Evolutionary conservation across 2,113 vertebrate genomes (phyloP).

Genomic region (Neomonachus schauinslandi): DNA sequence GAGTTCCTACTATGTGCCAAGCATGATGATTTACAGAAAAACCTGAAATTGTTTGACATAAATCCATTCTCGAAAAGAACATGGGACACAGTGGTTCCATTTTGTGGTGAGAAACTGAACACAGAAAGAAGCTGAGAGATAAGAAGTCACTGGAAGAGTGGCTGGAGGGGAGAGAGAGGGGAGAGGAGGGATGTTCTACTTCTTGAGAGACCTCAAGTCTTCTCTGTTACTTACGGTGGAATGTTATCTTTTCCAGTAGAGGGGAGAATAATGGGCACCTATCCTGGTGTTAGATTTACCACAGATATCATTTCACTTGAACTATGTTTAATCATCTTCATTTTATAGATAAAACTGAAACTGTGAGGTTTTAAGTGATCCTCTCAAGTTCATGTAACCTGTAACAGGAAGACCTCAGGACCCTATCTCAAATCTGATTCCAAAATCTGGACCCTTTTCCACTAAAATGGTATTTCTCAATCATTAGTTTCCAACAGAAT

Average conservation of each 20-base stretch:
- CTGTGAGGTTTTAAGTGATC: not conserved
- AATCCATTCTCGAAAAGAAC: constrained; percentile 49
- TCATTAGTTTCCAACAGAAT: constrained; percentile 9
- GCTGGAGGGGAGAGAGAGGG: not conserved
- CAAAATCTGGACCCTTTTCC: not conserved
- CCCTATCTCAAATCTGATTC: not conserved
- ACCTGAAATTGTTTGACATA: constrained; percentile 47
- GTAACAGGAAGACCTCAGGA: not conserved
- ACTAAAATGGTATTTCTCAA: constrained; percentile 11
- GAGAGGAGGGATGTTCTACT: not conserved
- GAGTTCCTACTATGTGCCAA: constrained; percentile 66
- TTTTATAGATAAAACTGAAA: constrained; percentile 42
- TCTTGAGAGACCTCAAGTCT: not conserved
- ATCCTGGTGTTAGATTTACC: not conserved
- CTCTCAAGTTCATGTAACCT: not conserved
- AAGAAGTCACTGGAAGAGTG: not conserved
- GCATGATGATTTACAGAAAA: constrained; percentile 40
- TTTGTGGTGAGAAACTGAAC: constrained; percentile 53
- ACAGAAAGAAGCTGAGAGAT: not conserved
- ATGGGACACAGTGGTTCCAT: not conserved
- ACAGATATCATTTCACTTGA: not conserved
- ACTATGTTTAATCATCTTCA: not conserved
- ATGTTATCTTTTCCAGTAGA: not conserved
- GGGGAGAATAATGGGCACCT: not conserved
- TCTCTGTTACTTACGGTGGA: constrained; percentile 16